phyloP scores from a whole-genome alignment of 2,797 vertebrate genomes.

The Gephyroberyx darwinii region DNA sequence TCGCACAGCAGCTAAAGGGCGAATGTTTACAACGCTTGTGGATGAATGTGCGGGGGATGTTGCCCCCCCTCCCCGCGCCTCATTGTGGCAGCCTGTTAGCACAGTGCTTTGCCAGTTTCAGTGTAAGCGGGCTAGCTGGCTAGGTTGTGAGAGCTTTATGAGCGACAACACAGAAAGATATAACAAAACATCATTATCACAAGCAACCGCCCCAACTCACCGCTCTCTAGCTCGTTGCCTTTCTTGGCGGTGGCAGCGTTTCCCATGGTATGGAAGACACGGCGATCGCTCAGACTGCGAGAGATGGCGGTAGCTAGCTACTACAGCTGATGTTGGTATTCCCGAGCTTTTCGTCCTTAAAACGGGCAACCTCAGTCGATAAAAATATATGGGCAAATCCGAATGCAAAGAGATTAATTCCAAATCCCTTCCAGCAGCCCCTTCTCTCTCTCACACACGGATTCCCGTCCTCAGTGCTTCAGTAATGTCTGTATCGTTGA shows the following conservation, averaged over 20 bases:
- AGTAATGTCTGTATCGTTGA: conserved; percentile 55
- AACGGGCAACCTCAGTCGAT: conserved; percentile 22
- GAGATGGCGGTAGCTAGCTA: conserved; percentile 77
- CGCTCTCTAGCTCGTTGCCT: conserved; percentile 98
- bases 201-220: conserved; percentile 79
- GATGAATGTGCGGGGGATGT: conserved; percentile 30
- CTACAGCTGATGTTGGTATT: conserved; percentile 45
- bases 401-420: conserved; percentile 13
- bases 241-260: conserved; percentile 97
- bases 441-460: conserved; percentile 25
- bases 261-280: conserved; percentile 88
- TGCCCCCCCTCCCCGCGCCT: conserved; percentile 37
- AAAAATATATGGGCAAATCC: not conserved
- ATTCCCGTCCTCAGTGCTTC: conserved; percentile 54
- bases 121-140: conserved; percentile 31
- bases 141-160: not conserved
- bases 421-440: conserved; percentile 51
- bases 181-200: not conserved
- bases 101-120: not conserved
- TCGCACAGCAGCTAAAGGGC: not conserved
- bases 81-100: conserved; percentile 18
- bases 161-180: not conserved
- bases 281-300: conserved; percentile 70
- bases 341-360: conserved; percentile 45
- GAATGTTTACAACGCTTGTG: conserved; percentile 19